Base-by-base conservation (phyloP, 2,797 vertebrate genomes). In the Vireo griseus region DNA sequence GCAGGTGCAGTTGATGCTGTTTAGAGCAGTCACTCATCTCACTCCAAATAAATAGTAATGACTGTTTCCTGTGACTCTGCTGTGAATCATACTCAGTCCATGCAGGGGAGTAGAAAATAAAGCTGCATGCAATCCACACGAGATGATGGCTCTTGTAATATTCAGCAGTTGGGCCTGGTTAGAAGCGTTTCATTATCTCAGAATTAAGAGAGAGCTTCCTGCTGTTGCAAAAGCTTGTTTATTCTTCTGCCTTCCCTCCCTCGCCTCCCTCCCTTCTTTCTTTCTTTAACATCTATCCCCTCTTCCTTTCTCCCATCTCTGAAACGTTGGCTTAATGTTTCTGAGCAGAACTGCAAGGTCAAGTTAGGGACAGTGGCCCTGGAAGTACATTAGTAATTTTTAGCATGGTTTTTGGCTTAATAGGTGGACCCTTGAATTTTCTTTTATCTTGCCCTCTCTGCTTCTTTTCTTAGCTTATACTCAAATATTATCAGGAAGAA, bases 101-200 rank as follows among this genome's bases (percentile, higher is more conserved):
- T 95, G 96, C 96, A 97, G 97, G 95, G 97, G 96, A 95, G 96
- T 95, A 97, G 95, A 97, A 97, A 97, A 97, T 97, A 97, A 97
- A 97, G 95, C 96, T 95, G 95, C 96, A 88, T 97, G 96, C 88
- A 96, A 96, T 95, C 96, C 92, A 96, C 95, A 95, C 21, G 96
- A 97, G 94, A 97, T 97, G 95, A 97, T 96, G 93, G 94, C 95
- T 96, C 94, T 96, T 97, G 97, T 97, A 97, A 97, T 97, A 97
- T 97, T 97, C 95, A 97, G 97, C 96, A 97, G 96, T 96, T 96
- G 95, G 94, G 96, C 94, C 95, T 97, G 92, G 88, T 97, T 97
- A 97, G 96, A 96, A 97, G 95, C 92, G 58, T 97, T 97, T 97
- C 97, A 97, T 97, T 97, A 97, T 96, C 92, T 95, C 95, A 95